Base-by-base conservation (phyloP, 2,888 invertebrate genomes). In the Diplazon laetatorius region DNA sequence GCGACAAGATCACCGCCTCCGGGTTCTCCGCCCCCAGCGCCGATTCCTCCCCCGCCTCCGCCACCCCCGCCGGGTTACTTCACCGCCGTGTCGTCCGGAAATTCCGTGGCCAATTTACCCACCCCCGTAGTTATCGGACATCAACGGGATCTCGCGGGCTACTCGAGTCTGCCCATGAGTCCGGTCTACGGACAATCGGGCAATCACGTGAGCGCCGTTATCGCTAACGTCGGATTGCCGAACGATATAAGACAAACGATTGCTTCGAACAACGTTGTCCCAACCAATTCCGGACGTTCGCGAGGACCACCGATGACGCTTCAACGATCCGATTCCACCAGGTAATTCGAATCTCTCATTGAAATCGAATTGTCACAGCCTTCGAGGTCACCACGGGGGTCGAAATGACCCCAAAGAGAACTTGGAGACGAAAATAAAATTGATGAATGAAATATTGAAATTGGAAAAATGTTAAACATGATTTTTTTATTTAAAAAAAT, bases 321-420 rank as follows among this genome's bases (percentile, higher is more conserved):
- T 18, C 96, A 96, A 89, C 92, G 96, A 82, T 95, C 96, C 5
- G 96, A 96, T 89, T 96, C 96, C 1, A 95, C 95, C 72, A 95
- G 95, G 91, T 91, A 83, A 78, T 48, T 18, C 16, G 42, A 42
- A 42, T 9, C n/a, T n/a, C n/a, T n/a, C n/a, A n/a, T n/a, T n/a
- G n/a, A n/a, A n/a, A 42, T 42, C 42, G 42, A 42, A 42, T 42
- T 42, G n/a, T n/a, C n/a, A n/a, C n/a, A n/a, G n/a, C n/a, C n/a
- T n/a, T n/a, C n/a, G n/a, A n/a, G n/a, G n/a, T n/a, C n/a, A n/a
- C n/a, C n/a, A n/a, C n/a, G n/a, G n/a, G n/a, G n/a, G n/a, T n/a
- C n/a, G n/a, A n/a, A n/a, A n/a, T n/a, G n/a, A n/a, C n/a, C n/a
- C n/a, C n/a, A n/a, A n/a, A n/a, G n/a, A n/a, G n/a, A n/a, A n/a